Evolutionary conservation across 2,888 invertebrate genomes (phyloP), one percentile per base, ranked within the genome.

Genomic region (Ryuthela nishihirai): DNA sequence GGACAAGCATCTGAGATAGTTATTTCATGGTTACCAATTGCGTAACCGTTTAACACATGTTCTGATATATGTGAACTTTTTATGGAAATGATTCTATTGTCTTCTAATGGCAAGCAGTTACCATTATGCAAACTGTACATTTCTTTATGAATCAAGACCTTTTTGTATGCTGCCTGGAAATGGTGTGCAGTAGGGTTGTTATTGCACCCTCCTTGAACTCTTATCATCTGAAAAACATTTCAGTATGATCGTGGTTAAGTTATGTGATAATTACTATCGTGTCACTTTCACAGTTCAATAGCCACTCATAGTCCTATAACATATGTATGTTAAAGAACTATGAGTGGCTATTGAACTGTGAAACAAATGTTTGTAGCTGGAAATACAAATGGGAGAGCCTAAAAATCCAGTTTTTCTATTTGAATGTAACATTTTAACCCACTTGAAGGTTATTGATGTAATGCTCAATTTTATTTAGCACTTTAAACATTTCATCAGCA

Each of bases 131-230:
- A 4, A 20, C 26, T 29, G 1, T 43, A n/a, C 1, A 25, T 9
- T 15, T 43, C 25, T 4, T 24, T 12, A 9, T 43, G 24, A 2
- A 43, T 24, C n/a, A 43, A 20, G 1, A 43, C 6, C 15, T 44
- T 44, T 21, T 32, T 44, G 20, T 44, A 6, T 15, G 44, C 44
- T 12, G 32, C 12, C 32, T 32, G 15, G 21, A 44, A 44, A 5
- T 44, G 44, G 2, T 32, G 18, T 25, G 44, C 44, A 0, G 44
- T 44, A 2, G 32, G 44, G 32, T 44, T 44, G 20, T 44, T 44
- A 18, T 44, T 32, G n/a, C 34, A 34, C 18, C 44, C 44, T 18
- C 29, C 32, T 12, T 17, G 17, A 18, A 32, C 26, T 17, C 44
- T 29, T 18, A 44, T 32, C 12, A 21, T 26, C 1, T 7, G 6